Percentiles rank a stretch among this genome's conserved stretches.
phyloP scores from a whole-genome alignment of 2,888 invertebrate species.

The Ferrisia virgata region DNA sequence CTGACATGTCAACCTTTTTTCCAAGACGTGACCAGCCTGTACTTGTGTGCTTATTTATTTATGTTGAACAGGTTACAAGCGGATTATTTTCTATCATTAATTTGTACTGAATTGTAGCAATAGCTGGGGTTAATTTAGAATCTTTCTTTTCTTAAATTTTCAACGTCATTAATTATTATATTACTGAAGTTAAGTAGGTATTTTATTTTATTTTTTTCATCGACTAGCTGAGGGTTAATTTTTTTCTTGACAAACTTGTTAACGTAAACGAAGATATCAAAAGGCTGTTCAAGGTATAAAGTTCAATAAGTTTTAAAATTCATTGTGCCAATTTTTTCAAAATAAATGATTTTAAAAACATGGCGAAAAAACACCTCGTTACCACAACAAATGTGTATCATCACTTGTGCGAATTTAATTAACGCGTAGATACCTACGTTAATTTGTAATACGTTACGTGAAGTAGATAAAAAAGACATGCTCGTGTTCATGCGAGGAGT shows the following conservation, averaged over 20 bases:
- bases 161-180: not conserved
- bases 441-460: too few species aligned
- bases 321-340: not conserved
- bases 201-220: not conserved
- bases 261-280: not conserved
- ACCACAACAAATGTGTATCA: not conserved
- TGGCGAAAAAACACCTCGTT: not conserved
- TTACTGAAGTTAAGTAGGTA: too few species aligned
- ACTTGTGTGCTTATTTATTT: not conserved
- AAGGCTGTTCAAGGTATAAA: not conserved
- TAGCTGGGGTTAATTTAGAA: not conserved
- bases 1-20: not conserved
- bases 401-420: too few species aligned
- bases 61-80: slow-evolving; percentile 6
- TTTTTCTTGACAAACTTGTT: not conserved
- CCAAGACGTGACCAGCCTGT: not conserved
- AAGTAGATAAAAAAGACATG: too few species aligned
- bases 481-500: too few species aligned
- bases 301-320: not conserved
- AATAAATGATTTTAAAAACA: not conserved
- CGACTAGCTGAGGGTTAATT: not conserved
- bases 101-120: not conserved
- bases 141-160: not conserved
- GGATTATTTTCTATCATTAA: not conserved
- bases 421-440: too few species aligned